A percentile compares a stretch with the other conserved stretches of the same genome.
Evolutionary conservation across 2,797 vertebrate species (phyloP).

Genomic region (Crocodylus rhombifer): DNA sequence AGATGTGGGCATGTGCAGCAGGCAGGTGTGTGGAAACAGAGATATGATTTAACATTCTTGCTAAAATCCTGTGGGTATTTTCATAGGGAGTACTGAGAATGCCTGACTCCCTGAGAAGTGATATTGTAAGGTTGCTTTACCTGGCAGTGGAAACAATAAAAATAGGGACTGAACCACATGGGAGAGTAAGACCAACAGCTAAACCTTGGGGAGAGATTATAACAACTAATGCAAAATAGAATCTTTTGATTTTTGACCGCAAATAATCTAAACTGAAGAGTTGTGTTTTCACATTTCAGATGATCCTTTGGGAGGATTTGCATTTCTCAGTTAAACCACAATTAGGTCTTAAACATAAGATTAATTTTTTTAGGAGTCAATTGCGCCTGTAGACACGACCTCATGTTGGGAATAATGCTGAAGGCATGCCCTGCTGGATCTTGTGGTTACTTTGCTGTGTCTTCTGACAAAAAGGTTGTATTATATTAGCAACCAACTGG

Average conservation of each 20-base stretch:
- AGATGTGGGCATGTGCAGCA: too few species aligned
- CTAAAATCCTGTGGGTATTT: too few species aligned
- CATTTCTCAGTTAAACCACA: neutral
- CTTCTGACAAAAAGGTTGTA: neutral
- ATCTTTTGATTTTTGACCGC: neutral
- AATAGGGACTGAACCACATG: neutral
- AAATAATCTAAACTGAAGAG: too few species aligned
- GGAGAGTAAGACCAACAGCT: neutral
- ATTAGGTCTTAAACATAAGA: neutral
- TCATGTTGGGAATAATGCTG: neutral
- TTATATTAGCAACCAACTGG: neutral
- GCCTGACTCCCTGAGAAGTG: neutral
- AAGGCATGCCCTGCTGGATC: neutral
- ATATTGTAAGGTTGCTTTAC: neutral
- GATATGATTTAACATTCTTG: too few species aligned
- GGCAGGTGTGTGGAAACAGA: too few species aligned
- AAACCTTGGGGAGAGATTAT: neutral
- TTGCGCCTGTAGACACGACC: neutral
- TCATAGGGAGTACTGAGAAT: too few species aligned
- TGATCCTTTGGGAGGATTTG: too few species aligned
- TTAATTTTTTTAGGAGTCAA: neutral
- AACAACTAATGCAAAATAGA: neutral
- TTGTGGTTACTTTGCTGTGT: rapidly evolving
- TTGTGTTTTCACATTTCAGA: too few species aligned
- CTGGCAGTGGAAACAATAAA: neutral